Percentiles rank a stretch among this genome's conserved stretches.
phyloP scores from a whole-genome alignment of 2,888 invertebrate genomes.

The Aspidiotus destructor region DNA sequence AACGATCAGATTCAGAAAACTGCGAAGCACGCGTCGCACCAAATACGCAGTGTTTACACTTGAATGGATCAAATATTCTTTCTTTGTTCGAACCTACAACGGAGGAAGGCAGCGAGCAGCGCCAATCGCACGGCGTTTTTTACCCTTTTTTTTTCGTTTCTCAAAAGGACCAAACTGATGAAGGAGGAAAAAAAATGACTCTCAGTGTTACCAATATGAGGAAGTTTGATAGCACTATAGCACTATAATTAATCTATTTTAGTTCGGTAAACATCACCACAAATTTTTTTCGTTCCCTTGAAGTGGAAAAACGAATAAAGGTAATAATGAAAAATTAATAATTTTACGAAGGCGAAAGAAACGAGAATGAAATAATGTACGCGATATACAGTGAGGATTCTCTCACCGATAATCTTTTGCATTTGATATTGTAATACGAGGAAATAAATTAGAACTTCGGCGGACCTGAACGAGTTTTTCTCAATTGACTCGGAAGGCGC shows the following conservation, averaged over 20 bases:
- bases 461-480: no score
- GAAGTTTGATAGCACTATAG: background rate
- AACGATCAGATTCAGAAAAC: slow-evolving; percentile 32
- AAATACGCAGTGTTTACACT: slow-evolving; percentile 14
- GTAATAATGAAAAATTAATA: no score
- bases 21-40: slow-evolving; percentile 30
- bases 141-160: background rate
- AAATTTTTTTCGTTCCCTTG: slow-evolving; percentile 9
- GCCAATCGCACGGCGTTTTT: background rate
- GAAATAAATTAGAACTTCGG: no score
- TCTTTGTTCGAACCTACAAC: background rate
- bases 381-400: no score
- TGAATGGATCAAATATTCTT: background rate
- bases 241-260: no score
- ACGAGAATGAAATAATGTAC: no score
- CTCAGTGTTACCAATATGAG: no score
- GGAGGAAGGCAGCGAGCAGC: background rate
- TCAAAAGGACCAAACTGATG: background rate
- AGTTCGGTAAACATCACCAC: background rate
- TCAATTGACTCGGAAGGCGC: no score
- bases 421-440: no score
- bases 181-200: no score
- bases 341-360: no score
- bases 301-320: background rate
- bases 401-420: no score